Evolutionary conservation across 2,797 vertebrate genomes (phyloP).

Genomic region (Sebastes iracundus): DNA sequence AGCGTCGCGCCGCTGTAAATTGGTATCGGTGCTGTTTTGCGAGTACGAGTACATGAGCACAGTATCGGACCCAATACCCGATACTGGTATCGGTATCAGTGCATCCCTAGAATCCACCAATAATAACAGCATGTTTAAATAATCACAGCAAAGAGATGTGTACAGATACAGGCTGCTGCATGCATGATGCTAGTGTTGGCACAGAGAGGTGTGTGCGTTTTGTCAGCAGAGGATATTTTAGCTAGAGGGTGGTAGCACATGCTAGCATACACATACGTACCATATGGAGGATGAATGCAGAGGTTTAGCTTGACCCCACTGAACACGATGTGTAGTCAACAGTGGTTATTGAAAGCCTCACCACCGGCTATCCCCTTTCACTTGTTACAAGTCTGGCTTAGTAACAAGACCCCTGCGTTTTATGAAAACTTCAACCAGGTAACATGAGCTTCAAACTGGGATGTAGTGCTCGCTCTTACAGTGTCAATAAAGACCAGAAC

Average conservation of each 20-base stretch:
- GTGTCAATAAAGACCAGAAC: slow-evolving; percentile 49
- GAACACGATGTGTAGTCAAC: slow-evolving; percentile 57
- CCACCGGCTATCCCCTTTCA: slow-evolving; percentile 38
- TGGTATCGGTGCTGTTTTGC: too few relatives aligned
- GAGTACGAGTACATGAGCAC: too few relatives aligned
- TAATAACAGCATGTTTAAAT: slow-evolving; percentile 7
- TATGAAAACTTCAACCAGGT: slow-evolving; percentile 44
- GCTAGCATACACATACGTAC: background rate
- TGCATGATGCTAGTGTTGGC: background rate
- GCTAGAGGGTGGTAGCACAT: background rate
- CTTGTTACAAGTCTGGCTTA: slow-evolving; percentile 43
- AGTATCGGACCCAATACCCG: too few relatives aligned
- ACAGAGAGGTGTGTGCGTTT: background rate
- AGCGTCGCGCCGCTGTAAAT: too few relatives aligned
- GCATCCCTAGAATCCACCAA: too few relatives aligned
- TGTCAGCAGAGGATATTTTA: background rate
- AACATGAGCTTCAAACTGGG: slow-evolving; percentile 58
- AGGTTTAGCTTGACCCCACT: slow-evolving; percentile 23
- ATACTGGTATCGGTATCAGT: too few relatives aligned
- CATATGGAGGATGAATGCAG: background rate
- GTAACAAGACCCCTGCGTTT: slow-evolving; percentile 46
- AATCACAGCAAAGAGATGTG: background rate
- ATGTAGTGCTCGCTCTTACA: slow-evolving; percentile 37
- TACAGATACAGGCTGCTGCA: background rate
- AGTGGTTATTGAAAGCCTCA: slow-evolving; percentile 28